These are phyloP conservation scores for Labeo rohita DNA, from an alignment of 2,113 vertebrate species.

Conservation along the genomic window DNA sequence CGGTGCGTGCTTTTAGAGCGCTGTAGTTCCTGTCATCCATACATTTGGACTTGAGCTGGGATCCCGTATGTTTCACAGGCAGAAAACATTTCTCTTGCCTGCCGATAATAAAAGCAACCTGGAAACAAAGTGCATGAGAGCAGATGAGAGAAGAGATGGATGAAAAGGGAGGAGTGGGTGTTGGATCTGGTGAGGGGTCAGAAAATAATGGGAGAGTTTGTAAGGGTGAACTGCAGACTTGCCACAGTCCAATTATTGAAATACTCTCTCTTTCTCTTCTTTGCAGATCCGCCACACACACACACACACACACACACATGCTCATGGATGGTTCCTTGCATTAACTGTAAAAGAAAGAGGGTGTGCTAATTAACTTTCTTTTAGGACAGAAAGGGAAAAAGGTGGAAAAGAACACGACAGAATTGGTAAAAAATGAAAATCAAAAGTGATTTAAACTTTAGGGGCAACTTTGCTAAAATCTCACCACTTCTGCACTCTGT, in stretches of 20 bases:
- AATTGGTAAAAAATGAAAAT: conserved; percentile 22
- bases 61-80: background rate
- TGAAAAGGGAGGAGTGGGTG: conserved; percentile 67
- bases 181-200: conserved; percentile 83
- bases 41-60: conserved; percentile 15
- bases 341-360: conserved; percentile 11
- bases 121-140: conserved; percentile 30
- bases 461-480: conserved; percentile 8
- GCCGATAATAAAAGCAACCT: conserved; percentile 29
- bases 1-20: conserved; percentile 2
- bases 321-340: background rate
- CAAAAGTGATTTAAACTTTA: conserved; percentile 20
- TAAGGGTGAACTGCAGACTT: conserved; percentile 68
- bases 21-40: conserved; percentile 22
- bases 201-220: conserved; percentile 81
- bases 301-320: background rate
- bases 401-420: background rate
- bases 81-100: conserved; percentile 4
- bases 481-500: background rate
- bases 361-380: conserved; percentile 31
- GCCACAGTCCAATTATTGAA: conserved; percentile 79
- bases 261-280: conserved; percentile 58
- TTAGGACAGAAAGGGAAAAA: background rate
- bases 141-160: conserved; percentile 9
- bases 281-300: background rate